These are phyloP conservation scores for Drosophila trichaetosa DNA, from an alignment of 2,888 invertebrate genomes.

Conservation along the genomic window DNA sequence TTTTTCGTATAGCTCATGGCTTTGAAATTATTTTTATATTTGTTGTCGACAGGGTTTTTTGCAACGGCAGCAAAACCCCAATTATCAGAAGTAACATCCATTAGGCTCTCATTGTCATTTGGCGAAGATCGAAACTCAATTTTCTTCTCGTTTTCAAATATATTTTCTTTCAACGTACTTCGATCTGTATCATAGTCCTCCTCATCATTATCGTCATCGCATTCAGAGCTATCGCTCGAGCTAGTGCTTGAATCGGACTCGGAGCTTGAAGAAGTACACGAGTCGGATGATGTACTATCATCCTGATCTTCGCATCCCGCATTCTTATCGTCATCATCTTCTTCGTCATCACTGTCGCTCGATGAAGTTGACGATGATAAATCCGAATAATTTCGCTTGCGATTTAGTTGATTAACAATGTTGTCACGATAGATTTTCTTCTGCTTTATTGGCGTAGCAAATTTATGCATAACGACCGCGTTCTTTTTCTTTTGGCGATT, in stretches of 20 bases:
- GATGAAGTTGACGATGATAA: slow-evolving; percentile 83
- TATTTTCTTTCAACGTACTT: slow-evolving; percentile 78
- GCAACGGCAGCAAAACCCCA: slow-evolving; percentile 88
- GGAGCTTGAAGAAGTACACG: slow-evolving; percentile 83
- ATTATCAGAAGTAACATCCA: slow-evolving; percentile 78
- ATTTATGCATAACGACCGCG: slow-evolving; percentile 19
- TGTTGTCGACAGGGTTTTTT: slow-evolving; percentile 85
- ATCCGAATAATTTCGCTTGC: slow-evolving; percentile 82
- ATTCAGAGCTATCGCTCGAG: slow-evolving; percentile 84
- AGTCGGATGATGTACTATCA: slow-evolving; percentile 82
- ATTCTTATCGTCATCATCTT: slow-evolving; percentile 78
- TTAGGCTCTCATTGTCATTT: slow-evolving; percentile 43
- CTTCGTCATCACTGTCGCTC: slow-evolving; percentile 84
- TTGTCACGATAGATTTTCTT: slow-evolving; percentile 57
- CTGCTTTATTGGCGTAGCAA: slow-evolving; percentile 46
- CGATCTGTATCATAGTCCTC: slow-evolving; percentile 80
- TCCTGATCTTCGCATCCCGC: slow-evolving; percentile 79
- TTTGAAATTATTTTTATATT: slow-evolving; percentile 51
- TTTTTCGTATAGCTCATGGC: slow-evolving; percentile 59
- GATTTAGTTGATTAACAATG: slow-evolving; percentile 52
- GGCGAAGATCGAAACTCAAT: slow-evolving; percentile 52
- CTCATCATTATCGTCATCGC: slow-evolving; percentile 83
- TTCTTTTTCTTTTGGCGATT: slow-evolving; percentile 43
- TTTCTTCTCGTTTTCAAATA: slow-evolving; percentile 74
- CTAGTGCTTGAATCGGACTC: slow-evolving; percentile 83